phyloP scores from a whole-genome alignment of 2,797 vertebrate species.

The Enoplosus armatus region DNA sequence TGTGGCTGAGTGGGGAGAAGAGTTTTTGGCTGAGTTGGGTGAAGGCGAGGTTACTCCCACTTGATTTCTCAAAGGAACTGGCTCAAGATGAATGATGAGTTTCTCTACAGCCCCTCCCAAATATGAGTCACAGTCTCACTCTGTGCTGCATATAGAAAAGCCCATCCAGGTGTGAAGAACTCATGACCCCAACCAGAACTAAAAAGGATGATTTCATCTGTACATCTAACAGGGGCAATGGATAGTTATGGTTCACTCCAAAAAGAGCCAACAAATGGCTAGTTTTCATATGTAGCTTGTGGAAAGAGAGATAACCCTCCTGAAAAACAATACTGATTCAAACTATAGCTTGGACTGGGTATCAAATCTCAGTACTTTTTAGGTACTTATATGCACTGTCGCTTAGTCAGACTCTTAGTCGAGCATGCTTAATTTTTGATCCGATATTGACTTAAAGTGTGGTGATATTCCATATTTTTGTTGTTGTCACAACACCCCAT shows the following conservation, averaged over 20 bases:
- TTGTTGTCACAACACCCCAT: neutral
- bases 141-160: constrained; percentile 30
- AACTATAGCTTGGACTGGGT: neutral
- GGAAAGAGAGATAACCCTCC: neutral
- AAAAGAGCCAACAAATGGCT: neutral
- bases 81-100: constrained; percentile 40
- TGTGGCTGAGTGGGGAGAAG: constrained; percentile 64
- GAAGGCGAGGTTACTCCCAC: constrained; percentile 58
- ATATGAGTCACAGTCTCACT: constrained; percentile 58
- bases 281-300: neutral
- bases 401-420: too few species aligned
- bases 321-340: neutral
- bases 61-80: constrained; percentile 45
- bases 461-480: neutral
- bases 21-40: constrained; percentile 46
- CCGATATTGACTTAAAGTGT: neutral
- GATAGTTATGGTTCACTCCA: neutral
- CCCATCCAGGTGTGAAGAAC: constrained; percentile 47
- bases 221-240: neutral
- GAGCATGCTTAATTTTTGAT: neutral
- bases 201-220: neutral
- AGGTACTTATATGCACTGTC: neutral
- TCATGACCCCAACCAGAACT: constrained; percentile 2
- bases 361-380: neutral
- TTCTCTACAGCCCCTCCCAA: constrained; percentile 47